Base-by-base conservation (phyloP, 2,797 vertebrate genomes). In the Tarsius wallacei region DNA sequence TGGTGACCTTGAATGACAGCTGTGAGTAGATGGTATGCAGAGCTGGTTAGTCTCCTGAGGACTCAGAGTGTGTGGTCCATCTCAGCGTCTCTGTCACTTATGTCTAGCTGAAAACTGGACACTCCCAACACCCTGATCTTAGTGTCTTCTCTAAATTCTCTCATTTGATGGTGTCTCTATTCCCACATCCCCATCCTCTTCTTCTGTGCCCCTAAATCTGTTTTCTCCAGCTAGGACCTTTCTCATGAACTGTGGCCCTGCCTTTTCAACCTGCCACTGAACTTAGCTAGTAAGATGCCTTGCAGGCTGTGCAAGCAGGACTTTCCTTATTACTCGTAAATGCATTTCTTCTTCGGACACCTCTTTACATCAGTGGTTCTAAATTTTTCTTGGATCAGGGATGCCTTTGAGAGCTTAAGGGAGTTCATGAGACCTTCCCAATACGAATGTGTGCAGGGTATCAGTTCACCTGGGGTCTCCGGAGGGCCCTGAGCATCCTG, bases 1-100 rank as follows among this genome's bases (percentile, higher is more conserved):
- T 3, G 2, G 2, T 11, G 5, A 0, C 33, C 2, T 0, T 68
- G 85, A 76, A 19, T 59, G 74, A 66, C 70, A 83, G 74, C 73
- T 49, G 22, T 87, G 84, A 81, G 71, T 83, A 63, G 80, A 51
- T 17, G 1, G 2, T 0, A 0, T 8, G 7, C 68, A 80, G 64
- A 12, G 42, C 8, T 6, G 28, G 14, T 33, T n/a, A 4, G 7
- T 74, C 64, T 80, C 77, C 57, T 0, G 1, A 51, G 42, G 42
- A 24, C 53, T 24, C 7, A 0, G 31, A 8, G 59, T 3, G 0
- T 16, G 16, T 63, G 28, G 10, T 49, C 2, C 15, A 1, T 61
- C 24, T 57, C 49, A 51, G 36, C 49, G 47, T 17, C 71, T 85
- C 61, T 73, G 53, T 36, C 26, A 5, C 49, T 71, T 53, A 26